These are phyloP conservation scores for Cepaea nemoralis DNA, from an alignment of 1,140 invertebrate genomes.

Conservation along the genomic window DNA sequence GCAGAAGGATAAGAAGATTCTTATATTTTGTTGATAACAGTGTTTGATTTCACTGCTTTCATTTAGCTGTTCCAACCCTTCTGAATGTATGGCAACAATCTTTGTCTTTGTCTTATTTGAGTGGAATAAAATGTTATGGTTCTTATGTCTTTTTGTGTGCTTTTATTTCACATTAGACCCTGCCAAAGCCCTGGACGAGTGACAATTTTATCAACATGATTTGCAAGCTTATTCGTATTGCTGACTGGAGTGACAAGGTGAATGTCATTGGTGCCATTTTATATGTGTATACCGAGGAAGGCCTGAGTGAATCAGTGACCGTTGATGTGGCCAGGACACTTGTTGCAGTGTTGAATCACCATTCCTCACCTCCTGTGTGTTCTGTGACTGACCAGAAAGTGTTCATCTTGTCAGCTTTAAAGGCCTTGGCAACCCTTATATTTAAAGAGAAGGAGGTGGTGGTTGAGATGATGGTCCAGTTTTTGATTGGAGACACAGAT, in stretches of 20 bases:
- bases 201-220: slow-evolving; percentile 63
- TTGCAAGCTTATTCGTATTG: slow-evolving; percentile 57
- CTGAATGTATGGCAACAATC: too few species aligned
- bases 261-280: slow-evolving; percentile 59
- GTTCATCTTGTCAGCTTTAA: slow-evolving; percentile 62
- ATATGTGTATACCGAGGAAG: slow-evolving; percentile 59
- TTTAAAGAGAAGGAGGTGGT: slow-evolving; percentile 63
- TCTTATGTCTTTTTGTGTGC: background rate
- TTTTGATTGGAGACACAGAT: slow-evolving; percentile 68
- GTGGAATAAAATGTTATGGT: too few species aligned
- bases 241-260: slow-evolving; percentile 58
- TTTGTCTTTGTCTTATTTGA: too few species aligned
- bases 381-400: slow-evolving; percentile 57
- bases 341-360: slow-evolving; percentile 58
- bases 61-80: too few species aligned
- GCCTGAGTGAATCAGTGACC: slow-evolving; percentile 51
- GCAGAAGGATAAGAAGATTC: too few species aligned
- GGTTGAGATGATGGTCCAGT: slow-evolving; percentile 65
- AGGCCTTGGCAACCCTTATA: slow-evolving; percentile 56
- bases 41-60: too few species aligned
- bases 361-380: slow-evolving; percentile 59
- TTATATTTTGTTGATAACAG: too few species aligned
- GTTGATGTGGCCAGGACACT: slow-evolving; percentile 52
- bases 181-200: slow-evolving; percentile 68
- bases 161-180: slow-evolving; percentile 52